These are phyloP conservation scores for Sebastes itinus DNA, from an alignment of 2,797 vertebrate species.

Conservation along the genomic window DNA sequence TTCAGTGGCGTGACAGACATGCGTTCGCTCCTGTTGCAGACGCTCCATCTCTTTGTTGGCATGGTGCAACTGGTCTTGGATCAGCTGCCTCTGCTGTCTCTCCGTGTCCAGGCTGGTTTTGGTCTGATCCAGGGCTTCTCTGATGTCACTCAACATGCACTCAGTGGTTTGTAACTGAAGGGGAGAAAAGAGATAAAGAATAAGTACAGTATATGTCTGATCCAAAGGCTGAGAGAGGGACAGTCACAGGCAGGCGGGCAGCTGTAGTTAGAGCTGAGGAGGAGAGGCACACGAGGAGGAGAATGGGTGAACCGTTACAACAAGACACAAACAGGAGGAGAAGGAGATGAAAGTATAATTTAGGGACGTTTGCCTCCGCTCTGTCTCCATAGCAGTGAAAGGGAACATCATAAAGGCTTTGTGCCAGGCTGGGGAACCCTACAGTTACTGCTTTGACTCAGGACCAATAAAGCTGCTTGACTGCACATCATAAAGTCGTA, in stretches of 20 bases:
- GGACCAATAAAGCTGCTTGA: slow-evolving; percentile 61
- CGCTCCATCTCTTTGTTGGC: slow-evolving; percentile 33
- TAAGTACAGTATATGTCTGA: background rate
- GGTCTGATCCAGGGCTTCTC: slow-evolving; percentile 42
- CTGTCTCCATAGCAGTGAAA: slow-evolving; percentile 68
- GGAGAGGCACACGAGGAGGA: slow-evolving; percentile 8
- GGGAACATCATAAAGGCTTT: slow-evolving; percentile 67
- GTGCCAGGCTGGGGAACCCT: slow-evolving; percentile 51
- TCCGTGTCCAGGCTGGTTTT: slow-evolving; percentile 20
- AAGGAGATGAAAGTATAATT: slow-evolving; percentile 41
- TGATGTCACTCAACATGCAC: slow-evolving; percentile 16
- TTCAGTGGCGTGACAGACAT: slow-evolving; percentile 3
- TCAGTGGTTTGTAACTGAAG: slow-evolving; percentile 48
- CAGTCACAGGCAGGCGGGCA: background rate
- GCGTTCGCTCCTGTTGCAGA: slow-evolving; percentile 42
- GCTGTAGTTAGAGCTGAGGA: slow-evolving; percentile 5
- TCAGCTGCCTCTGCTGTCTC: slow-evolving; percentile 38
- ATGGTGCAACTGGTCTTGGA: slow-evolving; percentile 49
- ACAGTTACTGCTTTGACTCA: slow-evolving; percentile 58
- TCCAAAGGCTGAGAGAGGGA: slow-evolving; percentile 5
- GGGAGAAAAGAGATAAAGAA: background rate
- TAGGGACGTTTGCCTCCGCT: slow-evolving; percentile 43
- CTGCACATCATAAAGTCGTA: slow-evolving; percentile 62
- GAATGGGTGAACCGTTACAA: slow-evolving; percentile 17
- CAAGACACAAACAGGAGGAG: slow-evolving; percentile 14